phyloP scores from a whole-genome alignment of 2,797 vertebrate species.

The Aulostomus chinensis region DNA sequence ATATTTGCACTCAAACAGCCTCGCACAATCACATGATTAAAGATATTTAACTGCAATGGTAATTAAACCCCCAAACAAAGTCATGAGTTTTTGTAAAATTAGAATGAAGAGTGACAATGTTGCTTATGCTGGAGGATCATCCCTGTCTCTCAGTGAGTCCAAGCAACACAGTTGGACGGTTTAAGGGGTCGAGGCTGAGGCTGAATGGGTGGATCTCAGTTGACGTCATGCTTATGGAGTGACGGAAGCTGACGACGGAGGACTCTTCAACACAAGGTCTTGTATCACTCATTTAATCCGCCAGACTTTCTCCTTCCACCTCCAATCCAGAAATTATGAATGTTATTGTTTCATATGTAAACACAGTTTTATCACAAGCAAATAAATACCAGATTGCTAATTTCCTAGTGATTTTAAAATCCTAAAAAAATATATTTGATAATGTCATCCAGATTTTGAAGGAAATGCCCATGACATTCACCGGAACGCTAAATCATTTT shows the following conservation, averaged over 20 bases:
- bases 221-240: constrained; percentile 32
- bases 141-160: constrained; percentile 9
- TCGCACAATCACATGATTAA: neutral
- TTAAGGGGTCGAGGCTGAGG: constrained; percentile 15
- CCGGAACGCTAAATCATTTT: constrained; percentile 42
- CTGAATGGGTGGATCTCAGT: constrained; percentile 9
- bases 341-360: too few species aligned
- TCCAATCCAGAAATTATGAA: too few species aligned
- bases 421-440: too few species aligned
- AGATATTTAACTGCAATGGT: neutral
- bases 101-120: too few species aligned
- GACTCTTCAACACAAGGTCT: constrained; percentile 17
- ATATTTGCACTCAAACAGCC: too few species aligned
- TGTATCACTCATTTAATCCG: constrained; percentile 4
- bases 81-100: too few species aligned
- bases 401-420: too few species aligned
- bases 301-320: too few species aligned
- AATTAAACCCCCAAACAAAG: too few species aligned
- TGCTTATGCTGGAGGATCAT: neutral
- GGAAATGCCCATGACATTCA: constrained; percentile 28
- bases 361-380: too few species aligned
- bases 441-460: neutral
- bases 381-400: constrained; percentile 6
- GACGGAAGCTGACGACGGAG: neutral
- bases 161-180: constrained; percentile 47